A percentile compares a stretch with the other conserved stretches of the same genome.
phyloP scores from a whole-genome alignment of 2,888 invertebrate species.

The Globia sparganii region DNA sequence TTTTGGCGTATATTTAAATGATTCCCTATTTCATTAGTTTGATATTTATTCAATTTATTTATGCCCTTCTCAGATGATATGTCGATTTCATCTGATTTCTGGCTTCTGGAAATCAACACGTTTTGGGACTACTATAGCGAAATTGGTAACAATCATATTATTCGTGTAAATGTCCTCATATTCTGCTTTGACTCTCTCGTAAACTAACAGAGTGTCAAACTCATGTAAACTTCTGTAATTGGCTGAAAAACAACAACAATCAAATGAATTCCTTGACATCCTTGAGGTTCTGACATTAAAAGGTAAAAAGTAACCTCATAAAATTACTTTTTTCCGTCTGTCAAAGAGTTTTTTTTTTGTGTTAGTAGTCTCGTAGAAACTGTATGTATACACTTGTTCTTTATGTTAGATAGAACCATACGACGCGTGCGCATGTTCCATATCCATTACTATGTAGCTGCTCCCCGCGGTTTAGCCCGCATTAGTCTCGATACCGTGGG shows the following conservation, averaged over 20 bases:
- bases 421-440: constrained; percentile 9
- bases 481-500: not conserved
- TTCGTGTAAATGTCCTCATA: constrained; percentile 22
- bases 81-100: constrained; percentile 40
- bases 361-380: not conserved
- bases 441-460: constrained; percentile 1
- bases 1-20: not conserved
- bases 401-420: constrained; percentile 4
- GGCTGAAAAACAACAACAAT: not conserved
- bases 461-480: not conserved
- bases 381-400: not conserved
- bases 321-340: not conserved
- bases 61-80: constrained; percentile 35
- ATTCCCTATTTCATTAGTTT: not conserved
- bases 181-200: constrained; percentile 20
- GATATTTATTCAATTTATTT: not conserved
- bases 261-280: not conserved
- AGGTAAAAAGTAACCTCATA: not conserved
- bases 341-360: not conserved
- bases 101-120: constrained; percentile 42
- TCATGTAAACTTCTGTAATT: constrained; percentile 33
- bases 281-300: not conserved
- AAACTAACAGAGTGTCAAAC: constrained; percentile 19
- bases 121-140: constrained; percentile 49
- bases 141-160: constrained; percentile 41